These are phyloP conservation scores for Silurus lanzhouensis DNA, from an alignment of 2,797 vertebrate genomes.

Conservation along the genomic window DNA sequence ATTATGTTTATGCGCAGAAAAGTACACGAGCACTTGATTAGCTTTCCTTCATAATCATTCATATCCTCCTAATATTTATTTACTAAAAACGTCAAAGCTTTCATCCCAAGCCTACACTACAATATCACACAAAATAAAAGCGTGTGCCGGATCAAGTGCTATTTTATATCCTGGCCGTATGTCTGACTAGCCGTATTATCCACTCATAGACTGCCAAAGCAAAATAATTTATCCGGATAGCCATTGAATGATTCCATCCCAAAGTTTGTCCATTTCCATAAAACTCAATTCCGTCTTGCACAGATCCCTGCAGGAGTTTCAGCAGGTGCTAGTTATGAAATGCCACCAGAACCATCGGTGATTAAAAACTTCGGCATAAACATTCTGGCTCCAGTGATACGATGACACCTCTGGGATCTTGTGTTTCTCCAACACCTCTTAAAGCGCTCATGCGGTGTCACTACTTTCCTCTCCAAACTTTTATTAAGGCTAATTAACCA, in stretches of 20 bases:
- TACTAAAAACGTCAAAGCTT: neutral
- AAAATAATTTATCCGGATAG: neutral
- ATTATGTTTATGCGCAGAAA: neutral
- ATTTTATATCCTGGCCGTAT: neutral
- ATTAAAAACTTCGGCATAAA: neutral
- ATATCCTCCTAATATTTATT: too few relatives aligned
- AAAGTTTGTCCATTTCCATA: too few relatives aligned
- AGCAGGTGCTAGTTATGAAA: neutral
- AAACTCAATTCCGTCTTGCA: neutral
- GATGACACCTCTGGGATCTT: constrained; percentile 32
- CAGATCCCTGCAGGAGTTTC: neutral
- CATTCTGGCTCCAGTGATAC: neutral
- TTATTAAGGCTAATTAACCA: constrained; percentile 10
- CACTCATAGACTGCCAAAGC: too few relatives aligned
- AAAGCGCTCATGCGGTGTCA: neutral
- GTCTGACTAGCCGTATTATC: neutral
- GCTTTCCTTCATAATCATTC: neutral
- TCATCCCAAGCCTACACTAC: neutral
- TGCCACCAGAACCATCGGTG: neutral
- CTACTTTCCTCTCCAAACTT: constrained; percentile 17
- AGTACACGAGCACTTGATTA: neutral
- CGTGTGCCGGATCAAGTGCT: neutral
- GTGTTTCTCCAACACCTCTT: constrained; percentile 4
- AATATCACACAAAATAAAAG: neutral
- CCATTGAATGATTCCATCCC: neutral